Evolutionary conservation across 2,113 vertebrate species (phyloP), one percentile per base, ranked within the genome.

Genomic region (Merops nubicus): DNA sequence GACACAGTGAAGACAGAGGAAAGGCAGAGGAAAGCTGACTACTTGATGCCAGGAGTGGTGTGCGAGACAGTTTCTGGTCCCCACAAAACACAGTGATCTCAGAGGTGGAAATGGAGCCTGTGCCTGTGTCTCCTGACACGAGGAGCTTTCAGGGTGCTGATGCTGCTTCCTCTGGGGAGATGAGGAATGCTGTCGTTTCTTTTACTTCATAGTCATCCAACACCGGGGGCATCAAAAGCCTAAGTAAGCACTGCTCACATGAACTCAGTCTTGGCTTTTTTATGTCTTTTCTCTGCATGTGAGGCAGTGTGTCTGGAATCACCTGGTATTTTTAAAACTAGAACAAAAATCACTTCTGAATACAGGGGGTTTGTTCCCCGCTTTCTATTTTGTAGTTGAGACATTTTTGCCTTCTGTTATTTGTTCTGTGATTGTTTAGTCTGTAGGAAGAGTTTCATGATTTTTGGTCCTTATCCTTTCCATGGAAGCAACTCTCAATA

Each of bases 1-100:
- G 29, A 47, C 9, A 1, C 15, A n/a, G 0, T 40, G 3, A 16
- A 45, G 31, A 28, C 5, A 51, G 12, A 57, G 15, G 19, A 48
- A 34, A 36, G 26, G n/a, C 33, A 1, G 1, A 33, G 28, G 38
- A 21, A 47, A 81, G 22, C 21, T 50, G 68, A 9, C 25, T 80
- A 0, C n/a, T 50, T 73, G 20, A 4, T 73, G 31, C 20, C 40
- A 36, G 34, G 29, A 70, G 36, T 59, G 42, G 9, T 3, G 0
- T 2, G 0, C n/a, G 59, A 50, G 11, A 48, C 80, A 15, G 2
- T 25, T 65, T 62, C 60, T 82, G 31, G 22, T 68, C 28, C n/a
- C 9, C 47, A 22, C 48, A 74, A 15, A 8, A 34, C 15, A 4
- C 17, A 8, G 17, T 15, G 25, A 8, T 64, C 25, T 33, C 5